phyloP scores from a whole-genome alignment of 2,888 invertebrate genomes.

The Zele albiditarsus region DNA sequence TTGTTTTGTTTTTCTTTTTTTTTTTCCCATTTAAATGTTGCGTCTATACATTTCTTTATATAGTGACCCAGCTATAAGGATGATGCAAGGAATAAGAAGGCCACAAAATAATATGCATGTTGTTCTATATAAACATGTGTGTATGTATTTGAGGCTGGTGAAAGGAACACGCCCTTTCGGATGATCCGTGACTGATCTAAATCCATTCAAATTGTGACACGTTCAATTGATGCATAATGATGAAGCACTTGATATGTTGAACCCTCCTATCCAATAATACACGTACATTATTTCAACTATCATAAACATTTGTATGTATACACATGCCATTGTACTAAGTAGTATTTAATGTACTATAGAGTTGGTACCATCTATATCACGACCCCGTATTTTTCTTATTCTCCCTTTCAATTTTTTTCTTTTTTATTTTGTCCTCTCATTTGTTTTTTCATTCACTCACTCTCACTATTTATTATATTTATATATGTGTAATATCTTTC shows the following conservation, averaged over 20 bases:
- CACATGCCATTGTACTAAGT: neutral
- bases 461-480: conserved; percentile 2
- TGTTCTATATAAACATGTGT: conserved; percentile 6
- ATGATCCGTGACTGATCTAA: conserved; percentile 62
- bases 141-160: conserved; percentile 53
- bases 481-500: conserved; percentile 16
- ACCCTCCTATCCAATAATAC: conserved; percentile 10
- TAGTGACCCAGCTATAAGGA: neutral
- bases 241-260: conserved; percentile 8
- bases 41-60: neutral
- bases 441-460: neutral
- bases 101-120: neutral
- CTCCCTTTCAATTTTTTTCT: conserved; percentile 12
- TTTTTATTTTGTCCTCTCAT: neutral
- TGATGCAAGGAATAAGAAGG: conserved; percentile 11
- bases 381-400: conserved; percentile 31
- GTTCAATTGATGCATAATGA: conserved; percentile 27
- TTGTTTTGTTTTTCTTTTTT: neutral
- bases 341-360: neutral
- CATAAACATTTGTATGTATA: too few relatives aligned
- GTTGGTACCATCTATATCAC: conserved; percentile 27
- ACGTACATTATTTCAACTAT: neutral
- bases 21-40: neutral
- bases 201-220: conserved; percentile 45
- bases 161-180: conserved; percentile 68